Percentiles rank a stretch among this genome's conserved stretches.
These are phyloP conservation scores for Ctena decussata DNA, from an alignment of 2,888 invertebrate genomes.

Conservation along the genomic window DNA sequence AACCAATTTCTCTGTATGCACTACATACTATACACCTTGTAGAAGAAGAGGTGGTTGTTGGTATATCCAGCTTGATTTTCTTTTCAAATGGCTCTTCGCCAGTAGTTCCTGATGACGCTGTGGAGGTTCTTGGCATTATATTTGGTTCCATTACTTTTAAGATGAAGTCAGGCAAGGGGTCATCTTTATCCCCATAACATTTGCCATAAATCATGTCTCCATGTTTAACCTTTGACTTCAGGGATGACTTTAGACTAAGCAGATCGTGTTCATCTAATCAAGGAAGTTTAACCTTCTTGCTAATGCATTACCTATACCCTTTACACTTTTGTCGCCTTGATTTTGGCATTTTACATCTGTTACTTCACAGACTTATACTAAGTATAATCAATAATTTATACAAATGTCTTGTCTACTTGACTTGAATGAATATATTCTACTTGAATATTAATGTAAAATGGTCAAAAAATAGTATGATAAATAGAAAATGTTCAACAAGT, in stretches of 20 bases:
- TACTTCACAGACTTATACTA: not conserved
- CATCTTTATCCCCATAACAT: not conserved
- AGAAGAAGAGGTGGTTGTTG: not conserved
- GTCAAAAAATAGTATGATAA: not conserved
- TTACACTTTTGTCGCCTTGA: slow-evolving; percentile 1
- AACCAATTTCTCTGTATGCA: slow-evolving; percentile 33
- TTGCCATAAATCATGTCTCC: not conserved
- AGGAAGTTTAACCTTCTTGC: not conserved
- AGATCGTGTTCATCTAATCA: not conserved
- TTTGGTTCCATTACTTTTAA: not conserved
- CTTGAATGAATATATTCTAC: not conserved
- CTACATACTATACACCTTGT: not conserved
- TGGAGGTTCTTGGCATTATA: not conserved
- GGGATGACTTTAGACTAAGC: not conserved
- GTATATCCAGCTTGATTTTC: not conserved
- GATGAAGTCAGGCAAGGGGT: not conserved
- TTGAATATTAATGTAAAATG: slow-evolving; percentile 1
- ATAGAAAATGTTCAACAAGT: not conserved
- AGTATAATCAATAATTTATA: not conserved
- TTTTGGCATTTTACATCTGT: no score
- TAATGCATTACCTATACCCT: not conserved
- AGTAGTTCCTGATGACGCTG: not conserved
- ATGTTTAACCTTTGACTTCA: not conserved
- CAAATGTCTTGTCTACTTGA: not conserved
- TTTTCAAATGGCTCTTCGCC: not conserved